Evolutionary conservation across 2,888 invertebrate species (phyloP).

Genomic region (Heteropelma amictum): DNA sequence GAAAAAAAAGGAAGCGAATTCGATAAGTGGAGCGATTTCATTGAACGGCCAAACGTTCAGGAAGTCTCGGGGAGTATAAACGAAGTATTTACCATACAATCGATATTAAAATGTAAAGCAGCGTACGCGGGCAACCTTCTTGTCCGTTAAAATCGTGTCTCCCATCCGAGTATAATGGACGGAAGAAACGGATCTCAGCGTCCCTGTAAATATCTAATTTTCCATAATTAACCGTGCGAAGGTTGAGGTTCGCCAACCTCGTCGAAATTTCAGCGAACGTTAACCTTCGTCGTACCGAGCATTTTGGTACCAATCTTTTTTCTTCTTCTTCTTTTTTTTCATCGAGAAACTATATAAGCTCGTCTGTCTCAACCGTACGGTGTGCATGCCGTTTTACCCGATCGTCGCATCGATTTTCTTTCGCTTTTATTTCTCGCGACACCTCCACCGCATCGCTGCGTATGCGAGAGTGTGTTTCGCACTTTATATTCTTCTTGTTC

Average conservation of each 20-base stretch:
- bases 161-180: conserved; percentile 40
- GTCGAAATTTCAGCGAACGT: no score
- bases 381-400: no score
- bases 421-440: no score
- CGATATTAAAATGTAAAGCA: conserved; percentile 56
- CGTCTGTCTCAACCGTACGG: no score
- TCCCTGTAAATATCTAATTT: conserved; percentile 47
- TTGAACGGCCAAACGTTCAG: conserved; percentile 21
- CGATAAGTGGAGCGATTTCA: conserved; percentile 28
- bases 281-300: no score
- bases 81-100: conserved; percentile 56
- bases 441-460: no score
- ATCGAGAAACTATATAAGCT: no score
- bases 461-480: no score
- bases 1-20: neutral
- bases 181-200: conserved; percentile 40
- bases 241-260: neutral
- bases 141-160: conserved; percentile 11
- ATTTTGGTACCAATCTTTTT: no score
- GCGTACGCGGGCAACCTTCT: conserved; percentile 1
- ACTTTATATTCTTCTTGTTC: no score
- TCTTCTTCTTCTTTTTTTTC: no score
- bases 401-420: no score
- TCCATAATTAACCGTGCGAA: conserved; percentile 34
- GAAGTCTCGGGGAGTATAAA: conserved; percentile 26